Evolutionary conservation across 64 coral and sea anemone genomes (phyloP).

Genomic region (Actinia equina): DNA sequence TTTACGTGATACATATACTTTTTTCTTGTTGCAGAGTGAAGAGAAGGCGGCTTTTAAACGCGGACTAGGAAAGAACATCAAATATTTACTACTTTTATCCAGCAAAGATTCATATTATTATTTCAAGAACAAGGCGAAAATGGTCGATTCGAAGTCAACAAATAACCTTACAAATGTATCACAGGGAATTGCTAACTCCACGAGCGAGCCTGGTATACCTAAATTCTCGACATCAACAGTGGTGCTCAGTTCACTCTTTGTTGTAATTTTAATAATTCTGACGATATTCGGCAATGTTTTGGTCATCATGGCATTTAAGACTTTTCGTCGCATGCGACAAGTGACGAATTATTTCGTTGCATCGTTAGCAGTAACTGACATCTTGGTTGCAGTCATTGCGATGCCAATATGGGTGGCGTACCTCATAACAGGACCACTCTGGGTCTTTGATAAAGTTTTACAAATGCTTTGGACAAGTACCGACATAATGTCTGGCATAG

Average conservation of each 20-base stretch:
- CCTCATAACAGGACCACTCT: conserved; percentile 39
- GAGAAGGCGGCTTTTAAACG: not conserved
- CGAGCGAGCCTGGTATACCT: not conserved
- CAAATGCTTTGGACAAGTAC: conserved; percentile 75
- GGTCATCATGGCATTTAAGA: conserved; percentile 80
- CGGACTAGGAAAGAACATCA: not conserved
- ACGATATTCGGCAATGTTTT: conserved; percentile 67
- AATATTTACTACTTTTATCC: too few relatives aligned
- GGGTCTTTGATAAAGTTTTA: conserved; percentile 29
- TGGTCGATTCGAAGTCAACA: not conserved
- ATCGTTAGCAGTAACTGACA: conserved; percentile 79
- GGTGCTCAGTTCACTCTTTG: conserved; percentile 21
- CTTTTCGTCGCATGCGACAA: conserved; percentile 60
- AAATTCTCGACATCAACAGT: conserved; percentile 12
- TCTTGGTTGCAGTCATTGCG: conserved; percentile 60
- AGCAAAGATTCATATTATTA: not conserved
- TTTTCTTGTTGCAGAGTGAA: not conserved
- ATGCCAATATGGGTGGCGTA: conserved; percentile 89
- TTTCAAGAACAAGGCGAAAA: not conserved
- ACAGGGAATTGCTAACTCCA: not conserved
- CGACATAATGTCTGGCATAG: conserved; percentile 70
- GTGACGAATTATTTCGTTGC: conserved; percentile 83
- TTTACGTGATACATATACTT: not conserved
- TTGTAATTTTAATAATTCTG: conserved; percentile 59
- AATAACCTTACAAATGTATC: not conserved